These are phyloP conservation scores for Aspidiotus rigidus DNA, from an alignment of 2,888 invertebrate species.

Conservation along the genomic window DNA sequence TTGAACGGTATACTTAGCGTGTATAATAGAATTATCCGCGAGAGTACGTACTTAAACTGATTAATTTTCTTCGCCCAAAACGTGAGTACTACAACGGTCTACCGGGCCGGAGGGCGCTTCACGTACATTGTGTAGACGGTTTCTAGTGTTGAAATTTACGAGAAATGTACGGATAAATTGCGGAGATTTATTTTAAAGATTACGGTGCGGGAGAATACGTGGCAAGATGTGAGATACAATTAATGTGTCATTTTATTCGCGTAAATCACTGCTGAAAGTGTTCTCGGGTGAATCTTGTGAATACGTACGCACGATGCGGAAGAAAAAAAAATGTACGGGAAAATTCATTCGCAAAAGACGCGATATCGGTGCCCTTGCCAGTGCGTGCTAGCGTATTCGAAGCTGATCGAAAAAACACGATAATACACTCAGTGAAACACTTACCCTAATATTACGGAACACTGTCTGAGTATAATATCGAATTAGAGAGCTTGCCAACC, in stretches of 20 bases:
- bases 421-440: conserved; percentile 28
- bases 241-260: conserved; percentile 25
- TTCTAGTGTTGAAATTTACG: background rate
- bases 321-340: conserved; percentile 8
- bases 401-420: conserved; percentile 27
- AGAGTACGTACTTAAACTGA: no score
- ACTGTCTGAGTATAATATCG: conserved; percentile 22
- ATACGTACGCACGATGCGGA: background rate
- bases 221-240: conserved; percentile 6
- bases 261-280: conserved; percentile 27
- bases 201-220: background rate
- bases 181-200: background rate
- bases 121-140: no score
- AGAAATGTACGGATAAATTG: background rate
- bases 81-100: no score
- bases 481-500: conserved; percentile 21
- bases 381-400: no score
- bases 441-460: conserved; percentile 23
- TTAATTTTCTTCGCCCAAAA: no score
- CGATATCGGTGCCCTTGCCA: background rate
- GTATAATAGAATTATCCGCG: no score
- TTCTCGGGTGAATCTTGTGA: conserved; percentile 22
- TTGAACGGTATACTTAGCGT: no score
- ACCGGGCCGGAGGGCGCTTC: no score
- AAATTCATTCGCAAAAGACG: conserved; percentile 13